Evolutionary conservation across 2,797 vertebrate genomes (phyloP), one percentile per base, ranked within the genome.

Genomic region (Ambastaia sidthimunki): DNA sequence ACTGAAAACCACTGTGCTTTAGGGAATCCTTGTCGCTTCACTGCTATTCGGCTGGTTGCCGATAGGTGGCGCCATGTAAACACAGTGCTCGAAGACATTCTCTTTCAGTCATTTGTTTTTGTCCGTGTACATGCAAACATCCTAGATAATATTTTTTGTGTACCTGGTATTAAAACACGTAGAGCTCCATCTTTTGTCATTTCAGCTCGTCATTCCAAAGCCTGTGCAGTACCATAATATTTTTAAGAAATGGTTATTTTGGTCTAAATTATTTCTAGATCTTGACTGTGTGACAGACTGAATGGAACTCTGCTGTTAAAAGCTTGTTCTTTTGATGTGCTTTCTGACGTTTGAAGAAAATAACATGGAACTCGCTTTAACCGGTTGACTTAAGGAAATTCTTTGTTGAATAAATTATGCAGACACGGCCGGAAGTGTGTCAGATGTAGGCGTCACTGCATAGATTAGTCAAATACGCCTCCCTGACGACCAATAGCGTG

Each of bases 401-500:
- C 15, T 21, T 16, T 44, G 52, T 50, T 47, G 88, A 84, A 91
- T 91, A 91, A 74, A 87, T 91, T 90, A 92, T 92, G 89, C 65
- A 82, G 82, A 90, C 48, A 5, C 16, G 15, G 86, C 92, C 90
- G 87, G 88, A 89, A 89, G 92, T 92, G 86, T 82, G 9, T 57
- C 87, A 82, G 76, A 86, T 88, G 80, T 86, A 75, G 92, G 87
- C 93, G 92, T 90, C 85, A 34, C 86, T 11, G 59, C 9, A 85
- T 91, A 88, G 0, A 87, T 92, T 90, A 93, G 47, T 13, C 83
- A 86, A 88, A 89, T 52, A 0, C 3, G 0, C 9, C 1, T 62
- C 50, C 25, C 70, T 52, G 77, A 87, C 72, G 68, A 85, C 97
- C 97, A 97, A 97, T 97, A 70, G 88, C 28, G 18, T 66, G 16